Evolutionary conservation across 2,113 vertebrate genomes (phyloP), one percentile per base, ranked within the genome.

Genomic region (Sterna hirundo): DNA sequence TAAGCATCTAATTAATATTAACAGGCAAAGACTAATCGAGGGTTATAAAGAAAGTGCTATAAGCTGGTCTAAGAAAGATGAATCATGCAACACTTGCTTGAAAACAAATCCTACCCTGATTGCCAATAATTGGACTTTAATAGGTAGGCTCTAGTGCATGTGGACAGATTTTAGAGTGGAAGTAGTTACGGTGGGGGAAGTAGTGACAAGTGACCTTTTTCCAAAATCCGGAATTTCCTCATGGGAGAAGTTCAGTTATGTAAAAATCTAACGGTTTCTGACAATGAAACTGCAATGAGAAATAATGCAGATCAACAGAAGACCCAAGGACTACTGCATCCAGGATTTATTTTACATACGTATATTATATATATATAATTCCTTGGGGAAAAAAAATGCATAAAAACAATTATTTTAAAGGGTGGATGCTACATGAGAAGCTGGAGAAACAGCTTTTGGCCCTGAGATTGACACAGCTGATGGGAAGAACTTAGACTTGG

Each of bases 1-100:
- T 83, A 89, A 93, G 58, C 83, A 97, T 61, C 46, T 88, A 82
- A 74, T 94, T 94, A 94, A 78, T 96, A 95, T 62, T 66, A 96
- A 66, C 60, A 91, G 47, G 40, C 60, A 90, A 85, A 97, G 66
- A 79, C 26, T 54, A 89, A 93, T 85, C 54, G 94, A 76, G 9
- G 1, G 30, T 54, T 68, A 52, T 20, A 90, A 86, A 78, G 34
- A 92, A 93, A 72, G 55, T 62, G 23, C 7, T 55, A 46, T 32
- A 90, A 88, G 12, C 46, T 42, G 13, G 30, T 49, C 58, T 61
- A 52, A 80, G 60, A 76, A 83, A n/a, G 29, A 65, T 34, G 13
- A 95, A 85, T 83, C 38, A 57, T 21, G 30, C 61, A 86, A 75
- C 32, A 46, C 9, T 66, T 89, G 32, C 95, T 91, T 80, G 46